Evolutionary conservation across 2,888 invertebrate genomes (phyloP).

Genomic region (Gymnosoma rotundatum): DNA sequence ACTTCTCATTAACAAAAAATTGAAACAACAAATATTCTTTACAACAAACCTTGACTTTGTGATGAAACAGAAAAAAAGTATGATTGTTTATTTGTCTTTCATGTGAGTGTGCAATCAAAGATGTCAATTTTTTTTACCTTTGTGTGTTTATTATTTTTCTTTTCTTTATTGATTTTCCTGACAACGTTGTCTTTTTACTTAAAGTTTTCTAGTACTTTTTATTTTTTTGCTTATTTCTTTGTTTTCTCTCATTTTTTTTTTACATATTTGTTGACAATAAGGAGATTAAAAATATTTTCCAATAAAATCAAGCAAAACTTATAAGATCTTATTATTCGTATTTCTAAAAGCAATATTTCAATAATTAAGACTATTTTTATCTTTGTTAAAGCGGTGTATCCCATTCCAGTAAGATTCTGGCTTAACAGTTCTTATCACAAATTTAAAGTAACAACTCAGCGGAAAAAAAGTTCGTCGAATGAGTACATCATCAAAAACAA

Average conservation of each 20-base stretch:
- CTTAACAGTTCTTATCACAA: too few relatives aligned
- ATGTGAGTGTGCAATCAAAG: not conserved
- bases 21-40: not conserved
- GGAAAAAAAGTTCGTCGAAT: too few relatives aligned
- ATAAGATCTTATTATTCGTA: not conserved
- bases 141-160: not conserved
- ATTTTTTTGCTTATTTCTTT: slow-evolving; percentile 6
- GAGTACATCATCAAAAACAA: too few relatives aligned
- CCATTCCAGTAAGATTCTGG: too few relatives aligned
- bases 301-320: slow-evolving; percentile 11
- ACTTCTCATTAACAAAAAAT: too few relatives aligned
- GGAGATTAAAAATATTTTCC: slow-evolving; percentile 29
- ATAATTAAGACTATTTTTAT: too few relatives aligned
- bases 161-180: slow-evolving; percentile 52
- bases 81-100: not conserved
- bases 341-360: too few relatives aligned
- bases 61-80: too few relatives aligned
- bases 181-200: slow-evolving; percentile 12
- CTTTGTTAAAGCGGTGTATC: too few relatives aligned
- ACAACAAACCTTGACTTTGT: not conserved
- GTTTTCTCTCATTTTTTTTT: not conserved
- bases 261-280: slow-evolving; percentile 40
- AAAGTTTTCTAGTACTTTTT: not conserved
- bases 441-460: too few relatives aligned
- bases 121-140: not conserved